Evolutionary conservation across 2,888 invertebrate species (phyloP).

Genomic region (Parnassius glacialis): DNA sequence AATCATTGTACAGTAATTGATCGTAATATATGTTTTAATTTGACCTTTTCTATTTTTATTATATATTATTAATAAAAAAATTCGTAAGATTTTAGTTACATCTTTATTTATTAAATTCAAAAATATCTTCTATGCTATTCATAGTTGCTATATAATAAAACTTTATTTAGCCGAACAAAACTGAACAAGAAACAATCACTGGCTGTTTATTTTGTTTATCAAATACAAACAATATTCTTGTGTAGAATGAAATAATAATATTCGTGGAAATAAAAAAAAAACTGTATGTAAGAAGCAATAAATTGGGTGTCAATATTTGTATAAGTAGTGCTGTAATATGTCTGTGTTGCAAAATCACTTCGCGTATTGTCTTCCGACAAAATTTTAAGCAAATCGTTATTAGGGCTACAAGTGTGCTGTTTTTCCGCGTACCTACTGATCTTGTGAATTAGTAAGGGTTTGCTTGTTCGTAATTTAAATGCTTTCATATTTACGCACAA

Average conservation of each 20-base stretch:
- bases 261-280: no score
- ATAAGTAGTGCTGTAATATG: neutral
- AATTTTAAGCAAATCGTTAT: neutral
- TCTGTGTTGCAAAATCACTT: neutral
- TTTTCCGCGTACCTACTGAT: neutral
- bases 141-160: neutral
- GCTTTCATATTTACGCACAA: conserved; percentile 37
- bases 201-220: no score
- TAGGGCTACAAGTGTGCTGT: neutral
- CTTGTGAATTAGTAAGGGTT: neutral
- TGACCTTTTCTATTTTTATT: neutral
- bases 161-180: conserved; percentile 16
- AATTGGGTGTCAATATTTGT: neutral
- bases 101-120: no score
- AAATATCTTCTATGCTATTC: no score
- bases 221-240: no score
- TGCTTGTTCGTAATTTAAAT: neutral
- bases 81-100: no score
- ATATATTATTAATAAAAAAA: no score
- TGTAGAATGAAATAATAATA: no score
- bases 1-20: conserved; percentile 5
- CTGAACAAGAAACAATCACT: conserved; percentile 7
- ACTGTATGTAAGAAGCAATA: neutral
- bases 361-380: conserved; percentile 14
- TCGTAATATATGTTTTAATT: conserved; percentile 2